Base-by-base conservation (phyloP, 1,140 invertebrate species). In the Neodiprion lecontei region DNA sequence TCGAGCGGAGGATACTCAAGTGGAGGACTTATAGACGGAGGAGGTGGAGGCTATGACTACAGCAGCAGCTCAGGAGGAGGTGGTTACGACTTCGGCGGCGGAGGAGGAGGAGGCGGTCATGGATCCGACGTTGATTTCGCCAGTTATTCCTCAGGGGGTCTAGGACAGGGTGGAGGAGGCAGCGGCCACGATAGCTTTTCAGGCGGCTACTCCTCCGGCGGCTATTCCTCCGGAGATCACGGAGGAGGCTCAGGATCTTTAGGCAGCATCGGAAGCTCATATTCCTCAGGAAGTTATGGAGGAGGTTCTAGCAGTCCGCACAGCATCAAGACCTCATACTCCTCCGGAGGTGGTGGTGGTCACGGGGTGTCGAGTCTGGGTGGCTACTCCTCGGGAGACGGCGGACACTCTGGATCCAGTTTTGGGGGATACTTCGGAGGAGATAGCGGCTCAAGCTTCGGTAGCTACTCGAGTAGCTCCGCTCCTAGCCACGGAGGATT, bases 31-130 rank as follows among this genome's bases (percentile, higher is more conserved):
- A 65, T 17, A 1, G 12, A 61, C 28, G 66, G 71, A n/a, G 73
- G 71, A 21, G 49, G 73, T 9, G 66, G 73, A 71, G 68, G 75
- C 9, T 75, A 77, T 4, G 78, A 79, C 21, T 79, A 77, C 67
- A 69, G 67, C 17, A 48, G 73, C 10, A 69, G 72, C 47, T 74
- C 47, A 7, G 49, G 48, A 5, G 65, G 67, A 40, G 61, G 70
- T n/a, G 75, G 75, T 17, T 77, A 76, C 61, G 76, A 79, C 67
- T 72, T 79, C 4, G 72, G 76, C 47, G 77, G 74, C 48, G 61
- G 69, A 9, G 76, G 72, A n/a, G 40, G 74, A 61, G 61, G 69
- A 9, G 76, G 72, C 17, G 40, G 7, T 68, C 74, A 17, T 74
- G 76, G n/a, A 67, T 12, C 48, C 49, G 61, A 61, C 11, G 23